Evolutionary conservation across 2,888 invertebrate genomes (phyloP).

Genomic region (Drosophila tanythrix): DNA sequence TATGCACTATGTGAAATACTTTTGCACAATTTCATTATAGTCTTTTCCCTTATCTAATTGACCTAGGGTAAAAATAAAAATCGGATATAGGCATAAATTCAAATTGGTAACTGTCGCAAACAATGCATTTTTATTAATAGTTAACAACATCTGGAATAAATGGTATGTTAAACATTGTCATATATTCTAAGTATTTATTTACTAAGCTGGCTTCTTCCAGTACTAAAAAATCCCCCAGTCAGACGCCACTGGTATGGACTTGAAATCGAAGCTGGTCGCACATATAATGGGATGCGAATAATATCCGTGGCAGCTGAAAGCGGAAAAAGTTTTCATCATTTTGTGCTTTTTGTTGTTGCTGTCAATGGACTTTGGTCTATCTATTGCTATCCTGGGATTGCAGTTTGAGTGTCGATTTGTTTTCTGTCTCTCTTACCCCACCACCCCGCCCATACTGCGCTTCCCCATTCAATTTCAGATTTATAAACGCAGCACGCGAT

Average conservation of each 20-base stretch:
- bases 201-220: not conserved
- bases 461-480: slow-evolving; percentile 44
- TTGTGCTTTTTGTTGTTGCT: slow-evolving; percentile 27
- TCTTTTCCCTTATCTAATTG: not conserved
- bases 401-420: slow-evolving; percentile 66
- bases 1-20: not conserved
- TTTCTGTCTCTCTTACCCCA: not conserved
- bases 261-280: slow-evolving; percentile 38
- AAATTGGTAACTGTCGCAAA: not conserved
- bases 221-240: not conserved
- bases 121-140: not conserved
- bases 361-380: slow-evolving; percentile 25
- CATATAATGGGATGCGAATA: slow-evolving; percentile 54
- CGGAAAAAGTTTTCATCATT: slow-evolving; percentile 72
- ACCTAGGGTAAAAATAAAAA: not conserved
- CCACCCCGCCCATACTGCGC: not conserved
- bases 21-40: not conserved
- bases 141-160: not conserved
- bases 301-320: slow-evolving; percentile 51
- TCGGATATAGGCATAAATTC: too few species aligned
- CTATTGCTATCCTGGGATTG: slow-evolving; percentile 57
- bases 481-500: slow-evolving; percentile 72
- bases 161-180: not conserved
- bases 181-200: not conserved
- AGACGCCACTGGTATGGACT: slow-evolving; percentile 32